Evolutionary conservation across 2,797 vertebrate genomes (phyloP).

Genomic region (Carduelis carduelis): DNA sequence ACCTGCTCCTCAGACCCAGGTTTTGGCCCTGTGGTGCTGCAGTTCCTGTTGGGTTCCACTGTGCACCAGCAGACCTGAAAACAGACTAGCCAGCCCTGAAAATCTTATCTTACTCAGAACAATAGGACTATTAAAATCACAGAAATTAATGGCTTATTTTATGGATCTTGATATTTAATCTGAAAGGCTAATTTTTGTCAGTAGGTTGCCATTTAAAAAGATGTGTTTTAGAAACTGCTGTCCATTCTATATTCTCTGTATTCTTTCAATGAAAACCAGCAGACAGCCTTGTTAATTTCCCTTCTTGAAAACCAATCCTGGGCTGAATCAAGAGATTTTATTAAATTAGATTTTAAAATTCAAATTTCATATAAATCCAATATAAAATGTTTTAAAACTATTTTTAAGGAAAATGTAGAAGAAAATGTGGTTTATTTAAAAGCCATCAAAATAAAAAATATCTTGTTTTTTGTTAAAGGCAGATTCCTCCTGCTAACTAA

Average conservation of each 20-base stretch:
- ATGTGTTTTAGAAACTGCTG: neutral
- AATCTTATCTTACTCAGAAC: neutral
- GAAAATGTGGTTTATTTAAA: neutral
- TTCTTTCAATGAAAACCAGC: neutral
- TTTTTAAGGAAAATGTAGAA: neutral
- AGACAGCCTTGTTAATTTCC: neutral
- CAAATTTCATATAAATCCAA: neutral
- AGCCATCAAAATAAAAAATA: neutral
- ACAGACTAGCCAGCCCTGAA: neutral
- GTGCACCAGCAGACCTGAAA: neutral
- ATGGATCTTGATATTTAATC: neutral
- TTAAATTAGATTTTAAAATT: neutral
- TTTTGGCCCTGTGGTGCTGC: neutral
- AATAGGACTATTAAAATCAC: neutral
- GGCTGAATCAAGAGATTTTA: neutral
- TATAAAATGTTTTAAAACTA: neutral
- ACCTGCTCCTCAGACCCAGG: neutral
- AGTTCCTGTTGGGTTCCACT: neutral
- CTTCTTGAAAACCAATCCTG: neutral
- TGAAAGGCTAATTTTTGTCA: neutral
- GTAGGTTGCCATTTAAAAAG: neutral
- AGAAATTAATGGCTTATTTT: neutral
- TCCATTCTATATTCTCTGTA: neutral
- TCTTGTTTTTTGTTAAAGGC: neutral
- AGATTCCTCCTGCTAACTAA: neutral